Evolutionary conservation across 2,113 vertebrate species (phyloP).

Genomic region (Thunnus thynnus): DNA sequence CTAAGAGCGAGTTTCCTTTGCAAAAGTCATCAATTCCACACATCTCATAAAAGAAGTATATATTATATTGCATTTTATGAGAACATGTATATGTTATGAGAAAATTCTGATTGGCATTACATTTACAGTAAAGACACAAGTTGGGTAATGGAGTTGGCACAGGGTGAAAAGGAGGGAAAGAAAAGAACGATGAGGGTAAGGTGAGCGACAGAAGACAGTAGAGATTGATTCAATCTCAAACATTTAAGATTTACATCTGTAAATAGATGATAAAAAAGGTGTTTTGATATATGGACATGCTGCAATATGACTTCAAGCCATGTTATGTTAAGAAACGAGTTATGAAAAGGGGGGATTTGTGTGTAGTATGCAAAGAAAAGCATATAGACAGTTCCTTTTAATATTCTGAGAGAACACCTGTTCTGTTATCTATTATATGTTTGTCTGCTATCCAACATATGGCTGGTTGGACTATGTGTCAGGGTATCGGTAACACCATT

Average conservation of each 20-base stretch:
- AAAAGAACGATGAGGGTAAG: not conserved
- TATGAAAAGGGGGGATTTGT: not conserved
- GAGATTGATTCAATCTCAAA: constrained; percentile 3
- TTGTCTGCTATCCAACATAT: not conserved
- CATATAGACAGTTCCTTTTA: not conserved
- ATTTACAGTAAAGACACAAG: constrained; percentile 2
- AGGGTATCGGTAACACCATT: not conserved
- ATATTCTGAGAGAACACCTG: not conserved
- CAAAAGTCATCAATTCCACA: constrained; percentile 47
- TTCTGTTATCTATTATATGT: constrained; percentile 1
- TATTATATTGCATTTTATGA: constrained; percentile 5
- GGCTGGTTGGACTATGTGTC: not conserved
- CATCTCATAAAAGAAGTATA: constrained; percentile 7
- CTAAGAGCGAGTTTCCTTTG: constrained; percentile 13
- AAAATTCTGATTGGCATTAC: not conserved
- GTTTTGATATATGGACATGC: not conserved
- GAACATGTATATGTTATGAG: constrained; percentile 1
- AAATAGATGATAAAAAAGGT: not conserved
- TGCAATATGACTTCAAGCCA: not conserved
- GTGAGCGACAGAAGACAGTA: not conserved
- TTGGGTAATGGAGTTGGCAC: not conserved
- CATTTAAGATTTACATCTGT: not conserved
- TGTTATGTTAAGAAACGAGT: not conserved
- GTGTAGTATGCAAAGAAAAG: not conserved
- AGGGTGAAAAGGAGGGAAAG: not conserved